Evolutionary conservation across 2,113 vertebrate genomes (phyloP).

Genomic region (Camelus dromedarius): DNA sequence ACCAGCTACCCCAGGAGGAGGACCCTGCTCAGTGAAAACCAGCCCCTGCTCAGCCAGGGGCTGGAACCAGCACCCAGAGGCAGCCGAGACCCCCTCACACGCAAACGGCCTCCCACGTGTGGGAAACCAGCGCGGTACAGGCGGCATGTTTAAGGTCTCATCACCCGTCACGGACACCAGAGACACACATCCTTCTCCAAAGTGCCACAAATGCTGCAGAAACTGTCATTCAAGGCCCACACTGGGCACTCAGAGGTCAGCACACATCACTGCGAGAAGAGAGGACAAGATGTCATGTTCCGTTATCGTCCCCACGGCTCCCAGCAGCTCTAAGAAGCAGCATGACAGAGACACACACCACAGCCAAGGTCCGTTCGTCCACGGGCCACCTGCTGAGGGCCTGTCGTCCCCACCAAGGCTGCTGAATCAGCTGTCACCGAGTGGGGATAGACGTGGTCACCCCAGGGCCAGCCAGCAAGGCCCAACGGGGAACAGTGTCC

Average conservation of each 20-base stretch:
- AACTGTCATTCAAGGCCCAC: not conserved
- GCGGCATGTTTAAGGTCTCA: fast-evolving
- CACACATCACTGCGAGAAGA: fast-evolving
- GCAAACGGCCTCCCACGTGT: slow-evolving; percentile 21
- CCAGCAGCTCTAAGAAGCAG: not conserved
- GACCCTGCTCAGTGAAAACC: not conserved
- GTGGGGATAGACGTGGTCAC: not conserved
- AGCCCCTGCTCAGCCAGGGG: not conserved
- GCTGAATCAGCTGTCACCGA: fast-evolving
- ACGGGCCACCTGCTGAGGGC: not conserved
- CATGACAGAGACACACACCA: fast-evolving
- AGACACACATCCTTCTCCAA: slow-evolving; percentile 55
- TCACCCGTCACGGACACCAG: slow-evolving; percentile 36
- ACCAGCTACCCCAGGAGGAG: not conserved
- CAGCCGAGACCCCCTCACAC: not conserved
- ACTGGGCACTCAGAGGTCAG: fast-evolving
- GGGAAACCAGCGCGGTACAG: fast-evolving
- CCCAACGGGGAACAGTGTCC: fast-evolving
- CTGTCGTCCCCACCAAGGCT: fast-evolving
- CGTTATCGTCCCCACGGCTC: not conserved
- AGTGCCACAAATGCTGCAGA: fast-evolving
- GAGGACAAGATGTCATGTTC: not conserved
- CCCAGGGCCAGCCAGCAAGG: too few relatives aligned
- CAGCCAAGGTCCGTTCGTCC: not conserved
- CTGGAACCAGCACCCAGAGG: too few relatives aligned